Evolutionary conservation across 2,113 vertebrate species (phyloP), one percentile per base, ranked within the genome.

Genomic region (Sturnus vulgaris): DNA sequence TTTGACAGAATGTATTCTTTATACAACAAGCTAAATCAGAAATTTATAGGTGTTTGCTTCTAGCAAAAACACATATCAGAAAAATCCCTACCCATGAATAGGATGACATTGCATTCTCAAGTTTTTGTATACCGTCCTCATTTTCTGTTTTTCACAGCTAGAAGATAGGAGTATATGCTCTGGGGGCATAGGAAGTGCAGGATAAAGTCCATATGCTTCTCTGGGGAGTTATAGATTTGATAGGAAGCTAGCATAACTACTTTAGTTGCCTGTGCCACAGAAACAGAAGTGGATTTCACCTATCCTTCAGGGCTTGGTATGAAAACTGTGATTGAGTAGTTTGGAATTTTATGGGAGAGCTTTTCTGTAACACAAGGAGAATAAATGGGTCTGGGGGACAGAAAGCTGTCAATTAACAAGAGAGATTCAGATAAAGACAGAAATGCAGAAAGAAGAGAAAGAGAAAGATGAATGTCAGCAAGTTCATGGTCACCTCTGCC

Each of bases 1-100:
- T 96, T 94, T 96, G 95, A 95, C 95, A 96, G 90, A 94, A 92
- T 86, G 93, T 96, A 86, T 93, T 86, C 90, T 93, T 97, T 86
- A 84, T 65, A 94, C 60, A 93, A 94, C 92, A 96, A 93, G 90
- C 73, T 92, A 94, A 95, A 93, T 82, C 92, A 76, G 93, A 93
- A 90, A 90, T 92, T 92, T 92, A 86, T 90, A 86, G 76, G 77
- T 95, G 93, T 93, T 96, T 92, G 92, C 93, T 97, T 86, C 86
- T 53, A 97, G 95, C 93, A 94, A 95, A 97, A 96, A 95, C 82
- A 94, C 50, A 66, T 78, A 90, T 77, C 82, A 75, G 82, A 92
- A 90, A 77, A 75, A 88, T 53, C 66, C 85, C 93, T 92, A 76
- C 76, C 28, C 46, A 71, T 76, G 80, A 75, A 90, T 56, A 86